These are phyloP conservation scores for Chamaetylas fuelleborni DNA, from an alignment of 2,113 vertebrate genomes.

Conservation along the genomic window DNA sequence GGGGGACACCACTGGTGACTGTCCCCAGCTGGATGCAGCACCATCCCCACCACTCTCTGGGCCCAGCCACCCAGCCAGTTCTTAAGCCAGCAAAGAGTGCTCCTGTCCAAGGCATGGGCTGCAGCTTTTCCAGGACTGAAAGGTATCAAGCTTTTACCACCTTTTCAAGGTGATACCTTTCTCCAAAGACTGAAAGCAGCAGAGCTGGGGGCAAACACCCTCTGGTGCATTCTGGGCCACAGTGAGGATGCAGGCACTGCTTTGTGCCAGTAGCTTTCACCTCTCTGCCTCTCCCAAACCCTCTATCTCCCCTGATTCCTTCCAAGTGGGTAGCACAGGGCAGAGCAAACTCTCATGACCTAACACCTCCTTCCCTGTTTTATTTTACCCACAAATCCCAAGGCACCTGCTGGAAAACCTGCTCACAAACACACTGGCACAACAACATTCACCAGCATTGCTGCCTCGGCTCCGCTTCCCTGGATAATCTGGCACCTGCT, in stretches of 20 bases:
- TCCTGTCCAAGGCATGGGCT: background rate
- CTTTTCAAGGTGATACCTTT: background rate
- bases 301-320: background rate
- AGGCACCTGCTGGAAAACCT: constrained; percentile 19
- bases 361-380: background rate
- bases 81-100: background rate
- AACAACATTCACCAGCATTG: background rate
- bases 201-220: background rate
- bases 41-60: rapidly evolving
- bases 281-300: background rate
- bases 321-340: background rate
- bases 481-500: background rate
- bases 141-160: background rate
- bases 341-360: background rate
- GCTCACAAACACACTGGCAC: background rate
- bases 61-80: background rate
- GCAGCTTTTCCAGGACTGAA: background rate
- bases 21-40: background rate
- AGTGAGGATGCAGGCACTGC: no score
- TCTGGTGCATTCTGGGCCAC: background rate
- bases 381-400: background rate
- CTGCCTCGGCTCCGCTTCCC: background rate
- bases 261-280: background rate
- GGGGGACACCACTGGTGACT: no score
- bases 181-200: background rate